These are phyloP conservation scores for Ernsta delagoae DNA, from an alignment of 2,888 invertebrate species.

Conservation along the genomic window DNA sequence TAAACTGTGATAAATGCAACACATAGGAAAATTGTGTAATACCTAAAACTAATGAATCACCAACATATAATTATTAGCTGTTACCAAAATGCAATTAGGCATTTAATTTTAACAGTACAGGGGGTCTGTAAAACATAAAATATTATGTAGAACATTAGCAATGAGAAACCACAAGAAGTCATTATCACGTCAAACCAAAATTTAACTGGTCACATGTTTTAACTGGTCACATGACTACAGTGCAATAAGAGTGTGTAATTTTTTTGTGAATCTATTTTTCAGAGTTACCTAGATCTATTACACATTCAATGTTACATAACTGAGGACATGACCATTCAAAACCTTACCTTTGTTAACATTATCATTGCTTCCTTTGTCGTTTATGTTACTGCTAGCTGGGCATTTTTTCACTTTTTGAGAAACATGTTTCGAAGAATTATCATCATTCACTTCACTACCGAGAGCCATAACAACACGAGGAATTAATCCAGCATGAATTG, in stretches of 20 bases:
- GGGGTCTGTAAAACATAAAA: neutral
- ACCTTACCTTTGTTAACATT: conserved; percentile 80
- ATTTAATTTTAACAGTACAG: neutral
- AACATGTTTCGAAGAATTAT: conserved; percentile 77
- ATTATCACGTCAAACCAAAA: conserved; percentile 33
- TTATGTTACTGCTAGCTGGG: conserved; percentile 70
- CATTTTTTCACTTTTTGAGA: conserved; percentile 82
- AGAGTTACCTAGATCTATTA: conserved; percentile 54
- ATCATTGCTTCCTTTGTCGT: conserved; percentile 71
- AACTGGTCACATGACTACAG: conserved; percentile 70
- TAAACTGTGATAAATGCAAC: conserved; percentile 31
- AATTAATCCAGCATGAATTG: conserved; percentile 79
- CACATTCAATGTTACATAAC: conserved; percentile 78
- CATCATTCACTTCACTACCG: conserved; percentile 85
- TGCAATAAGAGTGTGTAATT: conserved; percentile 50
- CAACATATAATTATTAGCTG: neutral
- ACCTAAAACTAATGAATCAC: conserved; percentile 1
- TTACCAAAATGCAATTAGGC: neutral
- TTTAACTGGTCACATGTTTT: conserved; percentile 67
- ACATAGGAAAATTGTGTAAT: conserved; percentile 44
- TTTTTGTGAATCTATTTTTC: conserved; percentile 50
- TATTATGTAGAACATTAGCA: neutral
- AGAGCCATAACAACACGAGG: conserved; percentile 85
- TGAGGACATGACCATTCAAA: conserved; percentile 70
- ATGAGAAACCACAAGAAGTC: neutral